Conservation (phyloP, 2,113 vertebrate species). For the Columba livia region DNA sequence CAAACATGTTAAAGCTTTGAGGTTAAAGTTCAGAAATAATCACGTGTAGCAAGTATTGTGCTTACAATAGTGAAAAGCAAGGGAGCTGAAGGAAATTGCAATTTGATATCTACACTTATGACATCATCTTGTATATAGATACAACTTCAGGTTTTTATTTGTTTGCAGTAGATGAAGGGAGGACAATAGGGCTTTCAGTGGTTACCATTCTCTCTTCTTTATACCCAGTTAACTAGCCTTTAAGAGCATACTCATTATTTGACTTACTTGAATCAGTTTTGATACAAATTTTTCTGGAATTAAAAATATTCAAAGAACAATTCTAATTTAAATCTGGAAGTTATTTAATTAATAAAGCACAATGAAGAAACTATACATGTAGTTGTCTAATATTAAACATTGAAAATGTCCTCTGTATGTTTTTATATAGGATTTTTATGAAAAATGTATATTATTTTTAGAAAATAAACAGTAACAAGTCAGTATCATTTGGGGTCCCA, state of each 20-base stretch:
- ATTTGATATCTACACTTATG: not conserved
- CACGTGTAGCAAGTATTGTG: not conserved
- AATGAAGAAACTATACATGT: not conserved
- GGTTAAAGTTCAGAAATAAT: constrained; percentile 7
- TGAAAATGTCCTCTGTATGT: not conserved
- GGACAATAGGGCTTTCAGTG: not conserved
- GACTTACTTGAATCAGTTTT: not conserved
- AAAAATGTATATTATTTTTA: not conserved
- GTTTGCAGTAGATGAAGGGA: not conserved
- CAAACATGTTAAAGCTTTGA: not conserved
- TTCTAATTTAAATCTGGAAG: not conserved
- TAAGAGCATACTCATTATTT: accelerated
- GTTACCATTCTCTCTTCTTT: not conserved
- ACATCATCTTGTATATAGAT: not conserved
- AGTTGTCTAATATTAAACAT: not conserved
- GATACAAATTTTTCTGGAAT: not conserved
- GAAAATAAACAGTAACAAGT: not conserved
- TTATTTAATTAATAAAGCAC: not conserved
- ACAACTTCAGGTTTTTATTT: not conserved
- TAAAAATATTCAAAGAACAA: not conserved
- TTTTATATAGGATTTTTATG: not conserved
- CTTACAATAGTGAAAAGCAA: not conserved
- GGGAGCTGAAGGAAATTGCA: constrained; percentile 16
- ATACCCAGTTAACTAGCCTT: not conserved
- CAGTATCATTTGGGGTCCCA: not conserved